A percentile compares a stretch with the other conserved stretches of the same genome.
Conservation (phyloP, 1,140 invertebrate species). For the Drosophila pectinifera region DNA sequence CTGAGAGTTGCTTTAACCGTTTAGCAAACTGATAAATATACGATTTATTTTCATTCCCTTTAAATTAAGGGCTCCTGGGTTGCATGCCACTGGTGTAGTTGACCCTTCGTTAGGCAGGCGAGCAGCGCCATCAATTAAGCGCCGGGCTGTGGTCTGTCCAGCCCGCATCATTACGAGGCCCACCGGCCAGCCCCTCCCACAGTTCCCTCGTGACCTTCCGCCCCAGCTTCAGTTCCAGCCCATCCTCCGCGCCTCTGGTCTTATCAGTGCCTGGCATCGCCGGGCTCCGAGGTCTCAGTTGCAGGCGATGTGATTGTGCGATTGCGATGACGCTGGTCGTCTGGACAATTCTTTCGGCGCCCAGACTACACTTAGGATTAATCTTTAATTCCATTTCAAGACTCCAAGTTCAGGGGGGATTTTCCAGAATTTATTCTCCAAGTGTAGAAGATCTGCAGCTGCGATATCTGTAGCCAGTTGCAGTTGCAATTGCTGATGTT, state of each 20-base stretch:
- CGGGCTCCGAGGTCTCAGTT: conserved; percentile 41
- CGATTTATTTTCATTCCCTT: conserved; percentile 27
- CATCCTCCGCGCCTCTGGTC: conserved; percentile 25
- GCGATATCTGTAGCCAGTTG: conserved; percentile 54
- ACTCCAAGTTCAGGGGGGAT: too few species aligned
- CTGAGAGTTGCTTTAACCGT: too few species aligned
- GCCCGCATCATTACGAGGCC: conserved; percentile 61
- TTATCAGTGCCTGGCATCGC: conserved; percentile 65
- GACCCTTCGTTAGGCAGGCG: conserved; percentile 30
- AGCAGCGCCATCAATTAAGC: conserved; percentile 64
- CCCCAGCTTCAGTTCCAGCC: conserved; percentile 29
- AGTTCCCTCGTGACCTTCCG: conserved; percentile 13
- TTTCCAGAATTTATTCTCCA: background rate
- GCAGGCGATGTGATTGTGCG: conserved; percentile 33
- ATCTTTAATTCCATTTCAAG: background rate
- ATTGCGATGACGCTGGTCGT: conserved; percentile 59
- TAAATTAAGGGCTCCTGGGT: background rate
- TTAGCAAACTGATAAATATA: background rate
- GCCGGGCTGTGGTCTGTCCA: conserved; percentile 34
- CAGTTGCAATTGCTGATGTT: conserved; percentile 3
- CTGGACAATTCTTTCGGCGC: conserved; percentile 39
- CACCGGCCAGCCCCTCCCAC: conserved; percentile 17
- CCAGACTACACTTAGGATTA: conserved; percentile 9
- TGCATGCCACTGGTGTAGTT: conserved; percentile 48
- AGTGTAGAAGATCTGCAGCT: conserved; percentile 43